phyloP scores from a whole-genome alignment of 1,140 invertebrate species.

The Conus betulinus region DNA sequence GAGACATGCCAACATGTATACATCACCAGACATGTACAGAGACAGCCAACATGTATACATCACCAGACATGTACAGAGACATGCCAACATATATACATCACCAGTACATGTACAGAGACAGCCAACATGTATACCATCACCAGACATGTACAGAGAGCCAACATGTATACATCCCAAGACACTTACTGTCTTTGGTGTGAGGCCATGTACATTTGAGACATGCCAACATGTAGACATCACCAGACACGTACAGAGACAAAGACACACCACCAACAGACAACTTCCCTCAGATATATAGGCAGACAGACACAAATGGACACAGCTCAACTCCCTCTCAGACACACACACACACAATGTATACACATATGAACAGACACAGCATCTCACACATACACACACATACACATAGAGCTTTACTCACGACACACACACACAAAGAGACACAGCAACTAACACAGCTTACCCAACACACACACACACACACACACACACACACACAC shows the following conservation, averaged over 20 bases:
- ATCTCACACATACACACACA: neutral
- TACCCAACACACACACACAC: neutral
- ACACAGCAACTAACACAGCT: neutral
- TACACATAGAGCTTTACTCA: neutral
- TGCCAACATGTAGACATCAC: no score
- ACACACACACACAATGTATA: slow-evolving; percentile 32
- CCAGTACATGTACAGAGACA: no score
- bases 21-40: no score
- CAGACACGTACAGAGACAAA: neutral
- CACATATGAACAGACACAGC: neutral
- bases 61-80: no score
- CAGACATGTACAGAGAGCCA: no score
- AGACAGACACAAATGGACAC: neutral
- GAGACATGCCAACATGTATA: no score
- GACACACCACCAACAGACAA: neutral
- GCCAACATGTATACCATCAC: no score
- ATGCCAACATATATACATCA: no score
- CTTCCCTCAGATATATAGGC: neutral
- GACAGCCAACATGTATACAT: no score
- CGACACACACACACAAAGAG: neutral
- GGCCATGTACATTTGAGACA: neutral
- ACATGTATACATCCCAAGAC: no score
- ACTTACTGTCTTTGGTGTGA: neutral
- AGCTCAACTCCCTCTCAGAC: neutral
- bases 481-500: neutral